These are phyloP conservation scores for Rhynchonycteris naso DNA, from an alignment of 2,797 vertebrate species.

Conservation along the genomic window DNA sequence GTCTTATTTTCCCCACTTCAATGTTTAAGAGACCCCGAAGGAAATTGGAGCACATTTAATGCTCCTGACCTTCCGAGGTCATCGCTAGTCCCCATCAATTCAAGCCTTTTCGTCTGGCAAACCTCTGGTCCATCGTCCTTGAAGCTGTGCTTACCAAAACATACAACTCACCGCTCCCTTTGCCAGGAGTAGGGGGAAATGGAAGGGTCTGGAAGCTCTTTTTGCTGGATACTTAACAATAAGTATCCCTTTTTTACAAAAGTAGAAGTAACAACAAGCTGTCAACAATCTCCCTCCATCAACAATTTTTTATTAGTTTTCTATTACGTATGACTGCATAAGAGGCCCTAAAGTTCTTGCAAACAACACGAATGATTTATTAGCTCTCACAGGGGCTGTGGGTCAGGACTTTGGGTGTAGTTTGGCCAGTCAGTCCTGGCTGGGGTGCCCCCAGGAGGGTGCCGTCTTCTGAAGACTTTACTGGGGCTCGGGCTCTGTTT, in stretches of 20 bases:
- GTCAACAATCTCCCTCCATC: not conserved
- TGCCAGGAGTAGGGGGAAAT: not conserved
- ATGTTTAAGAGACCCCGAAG: not conserved
- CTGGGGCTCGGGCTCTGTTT: not conserved
- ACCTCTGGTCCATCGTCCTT: not conserved
- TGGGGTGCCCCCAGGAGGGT: not conserved
- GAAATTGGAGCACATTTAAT: not conserved
- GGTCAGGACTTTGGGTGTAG: not conserved
- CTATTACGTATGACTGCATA: not conserved
- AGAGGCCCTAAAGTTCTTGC: not conserved
- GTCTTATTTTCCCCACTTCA: not conserved
- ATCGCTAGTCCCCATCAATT: not conserved
- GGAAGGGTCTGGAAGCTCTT: not conserved
- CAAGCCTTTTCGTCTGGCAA: not conserved
- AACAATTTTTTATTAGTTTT: not conserved
- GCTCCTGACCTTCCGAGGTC: not conserved
- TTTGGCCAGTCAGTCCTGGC: not conserved
- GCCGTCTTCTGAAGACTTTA: not conserved
- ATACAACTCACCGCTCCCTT: accelerated
- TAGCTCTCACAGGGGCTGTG: not conserved
- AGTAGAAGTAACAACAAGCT: not conserved
- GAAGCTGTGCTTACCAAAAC: not conserved
- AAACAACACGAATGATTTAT: not conserved
- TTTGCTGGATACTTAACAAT: not conserved
- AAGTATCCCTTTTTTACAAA: not conserved